Percentiles rank a stretch among this genome's conserved stretches.
Conservation (phyloP, 2,888 invertebrate genomes). For the Melanchra persicariae region DNA sequence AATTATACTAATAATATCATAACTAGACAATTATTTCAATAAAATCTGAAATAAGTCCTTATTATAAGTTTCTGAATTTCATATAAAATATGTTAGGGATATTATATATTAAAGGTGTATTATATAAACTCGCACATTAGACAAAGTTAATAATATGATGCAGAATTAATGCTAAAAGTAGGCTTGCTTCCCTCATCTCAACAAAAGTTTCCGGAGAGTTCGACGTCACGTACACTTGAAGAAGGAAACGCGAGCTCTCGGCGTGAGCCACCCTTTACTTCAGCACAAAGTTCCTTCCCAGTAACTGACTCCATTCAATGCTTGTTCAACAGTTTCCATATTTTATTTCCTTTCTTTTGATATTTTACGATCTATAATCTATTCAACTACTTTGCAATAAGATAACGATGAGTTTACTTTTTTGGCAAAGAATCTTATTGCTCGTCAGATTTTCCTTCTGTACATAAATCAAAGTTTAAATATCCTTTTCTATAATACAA, state of each 20-base stretch:
- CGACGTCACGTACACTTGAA: constrained; percentile 42
- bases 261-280: constrained; percentile 24
- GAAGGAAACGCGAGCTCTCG: constrained; percentile 33
- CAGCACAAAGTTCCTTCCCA: constrained; percentile 25
- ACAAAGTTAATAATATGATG: constrained; percentile 18
- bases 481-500: not conserved
- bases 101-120: not conserved
- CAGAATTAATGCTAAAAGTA: constrained; percentile 21
- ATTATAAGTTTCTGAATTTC: not conserved
- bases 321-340: not conserved
- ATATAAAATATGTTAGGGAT: not conserved
- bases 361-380: not conserved
- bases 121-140: not conserved
- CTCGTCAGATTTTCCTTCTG: not conserved
- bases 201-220: constrained; percentile 52
- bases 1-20: constrained; percentile 29
- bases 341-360: not conserved
- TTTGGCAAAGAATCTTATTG: not conserved
- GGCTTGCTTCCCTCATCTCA: constrained; percentile 28
- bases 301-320: constrained; percentile 16
- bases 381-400: not conserved
- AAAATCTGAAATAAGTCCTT: constrained; percentile 13
- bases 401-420: not conserved
- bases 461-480: not conserved
- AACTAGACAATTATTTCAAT: constrained; percentile 9